Evolutionary conservation across 2,888 invertebrate genomes (phyloP), one percentile per base, ranked within the genome.

Genomic region (Xiphydria camelus): DNA sequence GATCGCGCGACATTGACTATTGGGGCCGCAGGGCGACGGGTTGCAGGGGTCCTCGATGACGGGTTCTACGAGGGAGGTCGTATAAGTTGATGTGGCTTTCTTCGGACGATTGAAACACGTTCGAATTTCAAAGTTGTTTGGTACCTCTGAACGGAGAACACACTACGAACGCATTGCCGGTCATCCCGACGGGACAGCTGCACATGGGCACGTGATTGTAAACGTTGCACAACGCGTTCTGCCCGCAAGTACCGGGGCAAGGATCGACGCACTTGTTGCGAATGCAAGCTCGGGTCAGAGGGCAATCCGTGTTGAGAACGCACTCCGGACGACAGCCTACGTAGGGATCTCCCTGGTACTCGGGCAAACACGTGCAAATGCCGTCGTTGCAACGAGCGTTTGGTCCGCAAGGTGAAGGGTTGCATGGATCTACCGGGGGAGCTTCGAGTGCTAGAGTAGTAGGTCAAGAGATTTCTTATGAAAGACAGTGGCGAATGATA

Each of bases 311-410:
- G 66, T 86, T 89, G 3, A 86, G 71, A 2, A 87, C 81, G 73
- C 90, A 90, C 76, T 89, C 89, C 2, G 88, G 89, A 53, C 87
- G 81, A 68, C 88, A 89, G 36, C 83, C 84, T 37, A 82, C 79
- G 21, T 44, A 57, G 2, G 90, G 88, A 76, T 89, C 86, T 20
- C 90, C 90, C 47, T 83, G 82, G 67, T 87, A 89, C 66, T 88
- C 88, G 1, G 84, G 80, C 48, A 86, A 74, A 69, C 90, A 91
- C 26, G 83, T 82, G 68, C 90, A 91, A 45, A 80, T 76, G 2
- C 89, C 89, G 47, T 83, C 79, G 41, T 82, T 80, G 62, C 88
- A 87, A 55, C 81, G 76, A 3, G 89, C 82, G 63, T 89, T 89
- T 18, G 83, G 68, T 37, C 89, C 90, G 66, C 91, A 91, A 0